Conservation (phyloP, 2,797 vertebrate species). For the Hypotaenidia okinawae region DNA sequence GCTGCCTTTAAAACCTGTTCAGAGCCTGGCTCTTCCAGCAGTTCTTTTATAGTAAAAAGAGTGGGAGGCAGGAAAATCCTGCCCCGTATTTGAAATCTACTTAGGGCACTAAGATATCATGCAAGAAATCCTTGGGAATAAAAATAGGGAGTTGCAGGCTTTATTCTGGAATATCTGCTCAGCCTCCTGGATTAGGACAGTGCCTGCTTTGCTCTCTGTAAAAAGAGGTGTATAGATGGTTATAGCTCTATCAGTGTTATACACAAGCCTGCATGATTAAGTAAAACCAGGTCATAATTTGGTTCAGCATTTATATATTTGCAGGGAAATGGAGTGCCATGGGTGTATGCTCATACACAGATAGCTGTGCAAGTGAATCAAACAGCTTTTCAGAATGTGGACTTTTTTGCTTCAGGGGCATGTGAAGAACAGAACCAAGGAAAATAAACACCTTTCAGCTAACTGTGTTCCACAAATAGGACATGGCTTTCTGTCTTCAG, state of each 20-base stretch:
- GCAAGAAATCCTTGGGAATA: neutral
- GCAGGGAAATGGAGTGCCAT: neutral
- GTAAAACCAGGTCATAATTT: neutral
- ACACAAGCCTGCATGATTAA: neutral
- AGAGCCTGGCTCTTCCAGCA: neutral
- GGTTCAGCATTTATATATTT: neutral
- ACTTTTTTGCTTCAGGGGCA: neutral
- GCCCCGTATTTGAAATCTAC: neutral
- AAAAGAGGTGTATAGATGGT: neutral
- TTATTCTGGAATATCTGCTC: neutral
- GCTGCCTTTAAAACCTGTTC: neutral
- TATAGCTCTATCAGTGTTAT: neutral
- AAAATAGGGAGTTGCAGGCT: neutral
- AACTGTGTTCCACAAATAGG: neutral
- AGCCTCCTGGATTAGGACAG: neutral
- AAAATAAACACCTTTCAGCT: slow-evolving; percentile 29
- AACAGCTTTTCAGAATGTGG: neutral
- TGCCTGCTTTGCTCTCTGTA: neutral
- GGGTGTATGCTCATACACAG: neutral
- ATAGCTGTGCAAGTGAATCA: neutral
- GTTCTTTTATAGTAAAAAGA: neutral
- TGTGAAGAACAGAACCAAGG: neutral
- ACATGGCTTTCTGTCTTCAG: slow-evolving; percentile 2
- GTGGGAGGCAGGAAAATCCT: neutral
- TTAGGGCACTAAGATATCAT: neutral